Evolutionary conservation across 2,113 vertebrate species (phyloP).

Genomic region (Notechis scutatus): DNA sequence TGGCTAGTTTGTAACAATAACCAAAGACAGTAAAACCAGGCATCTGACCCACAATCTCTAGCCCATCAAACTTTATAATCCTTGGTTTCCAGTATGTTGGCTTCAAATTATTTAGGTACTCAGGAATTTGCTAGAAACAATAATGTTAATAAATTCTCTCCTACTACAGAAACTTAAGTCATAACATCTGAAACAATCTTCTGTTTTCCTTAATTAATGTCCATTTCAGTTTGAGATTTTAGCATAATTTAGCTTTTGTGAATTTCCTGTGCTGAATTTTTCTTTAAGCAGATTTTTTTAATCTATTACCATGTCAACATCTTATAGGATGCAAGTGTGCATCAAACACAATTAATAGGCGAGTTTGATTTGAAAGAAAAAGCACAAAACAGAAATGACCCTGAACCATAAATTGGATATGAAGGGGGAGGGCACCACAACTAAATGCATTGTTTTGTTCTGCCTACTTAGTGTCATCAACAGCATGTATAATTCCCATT

Average conservation of each 20-base stretch:
- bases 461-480: slow-evolving; percentile 17
- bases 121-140: neutral
- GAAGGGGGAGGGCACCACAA: neutral
- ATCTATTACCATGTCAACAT: neutral
- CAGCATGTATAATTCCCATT: slow-evolving; percentile 52
- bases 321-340: slow-evolving; percentile 18
- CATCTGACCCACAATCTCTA: neutral
- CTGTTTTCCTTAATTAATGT: neutral
- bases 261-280: neutral
- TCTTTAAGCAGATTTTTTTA: neutral
- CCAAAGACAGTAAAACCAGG: neutral
- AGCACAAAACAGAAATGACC: neutral
- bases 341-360: neutral
- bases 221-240: neutral
- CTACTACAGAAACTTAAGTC: neutral
- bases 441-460: neutral
- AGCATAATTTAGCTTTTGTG: neutral
- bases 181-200: neutral
- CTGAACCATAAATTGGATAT: neutral
- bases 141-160: neutral
- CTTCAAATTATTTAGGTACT: neutral
- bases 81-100: neutral
- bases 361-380: neutral
- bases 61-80: neutral
- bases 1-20: neutral